These are phyloP conservation scores for Sphecodes monilicornis DNA, from an alignment of 2,888 invertebrate genomes.

Conservation along the genomic window DNA sequence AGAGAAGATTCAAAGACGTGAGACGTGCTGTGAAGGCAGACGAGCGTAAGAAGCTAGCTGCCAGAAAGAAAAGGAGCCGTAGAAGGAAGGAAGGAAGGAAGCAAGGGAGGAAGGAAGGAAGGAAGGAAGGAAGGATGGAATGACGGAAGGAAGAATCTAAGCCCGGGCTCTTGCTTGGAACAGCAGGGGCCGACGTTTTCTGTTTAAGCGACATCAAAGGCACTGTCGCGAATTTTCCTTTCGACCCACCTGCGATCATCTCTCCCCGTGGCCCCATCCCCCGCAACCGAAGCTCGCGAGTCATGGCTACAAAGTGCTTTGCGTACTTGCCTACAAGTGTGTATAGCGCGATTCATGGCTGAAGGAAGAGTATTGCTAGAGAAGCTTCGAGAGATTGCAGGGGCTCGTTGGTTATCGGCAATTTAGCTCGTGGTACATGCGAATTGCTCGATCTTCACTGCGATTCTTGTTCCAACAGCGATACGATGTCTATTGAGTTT, in stretches of 20 bases:
- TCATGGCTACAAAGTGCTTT: slow-evolving; percentile 53
- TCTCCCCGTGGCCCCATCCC: neutral
- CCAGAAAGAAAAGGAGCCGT: slow-evolving; percentile 46
- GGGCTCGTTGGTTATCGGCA: neutral
- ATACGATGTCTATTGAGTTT: too few relatives aligned
- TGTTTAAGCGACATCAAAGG: slow-evolving; percentile 79
- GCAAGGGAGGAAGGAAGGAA: slow-evolving; percentile 19
- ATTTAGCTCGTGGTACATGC: neutral
- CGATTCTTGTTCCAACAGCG: too few relatives aligned
- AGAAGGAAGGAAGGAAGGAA: slow-evolving; percentile 14
- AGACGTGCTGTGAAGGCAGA: slow-evolving; percentile 55
- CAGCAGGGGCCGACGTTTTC: slow-evolving; percentile 70
- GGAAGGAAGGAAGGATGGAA: slow-evolving; percentile 32
- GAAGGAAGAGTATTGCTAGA: neutral
- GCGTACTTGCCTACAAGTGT: slow-evolving; percentile 43
- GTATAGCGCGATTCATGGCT: slow-evolving; percentile 2
- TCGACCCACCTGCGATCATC: slow-evolving; percentile 48
- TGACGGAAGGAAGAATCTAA: slow-evolving; percentile 62
- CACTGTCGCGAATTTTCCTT: slow-evolving; percentile 75
- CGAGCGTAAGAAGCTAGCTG: slow-evolving; percentile 58
- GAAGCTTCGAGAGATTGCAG: neutral
- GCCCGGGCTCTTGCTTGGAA: slow-evolving; percentile 35
- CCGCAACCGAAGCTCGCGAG: slow-evolving; percentile 26
- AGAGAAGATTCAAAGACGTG: slow-evolving; percentile 66
- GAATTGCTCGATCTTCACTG: too few relatives aligned